Percentiles rank a stretch among this genome's conserved stretches.
Conservation (phyloP, 1,140 invertebrate genomes). For the Microvelia longipes region DNA sequence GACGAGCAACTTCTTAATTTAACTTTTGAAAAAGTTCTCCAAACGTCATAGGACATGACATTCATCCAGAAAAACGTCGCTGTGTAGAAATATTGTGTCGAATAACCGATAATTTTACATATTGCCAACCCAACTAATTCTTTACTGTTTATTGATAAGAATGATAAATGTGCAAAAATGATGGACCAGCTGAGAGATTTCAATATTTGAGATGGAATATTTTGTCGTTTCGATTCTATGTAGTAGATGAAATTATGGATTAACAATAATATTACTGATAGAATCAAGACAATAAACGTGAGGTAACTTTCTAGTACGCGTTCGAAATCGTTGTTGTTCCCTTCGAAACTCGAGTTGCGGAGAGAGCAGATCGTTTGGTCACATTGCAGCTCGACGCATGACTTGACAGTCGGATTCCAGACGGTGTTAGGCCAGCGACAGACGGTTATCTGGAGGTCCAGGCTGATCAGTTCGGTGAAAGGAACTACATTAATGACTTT, state of each 20-base stretch:
- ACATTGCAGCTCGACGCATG: neutral
- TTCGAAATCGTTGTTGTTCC: neutral
- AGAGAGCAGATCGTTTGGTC: too few species aligned
- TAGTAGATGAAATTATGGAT: neutral
- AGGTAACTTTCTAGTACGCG: constrained; percentile 8
- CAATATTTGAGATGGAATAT: constrained; percentile 8
- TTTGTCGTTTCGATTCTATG: neutral
- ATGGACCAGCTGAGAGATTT: neutral
- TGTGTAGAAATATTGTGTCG: constrained; percentile 19
- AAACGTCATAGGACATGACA: constrained; percentile 11
- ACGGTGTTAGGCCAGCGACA: constrained; percentile 6
- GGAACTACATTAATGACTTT: neutral
- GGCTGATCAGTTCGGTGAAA: constrained; percentile 5
- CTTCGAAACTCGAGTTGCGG: neutral
- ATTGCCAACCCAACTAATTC: neutral
- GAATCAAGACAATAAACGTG: neutral
- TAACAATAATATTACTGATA: constrained; percentile 1
- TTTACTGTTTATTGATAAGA: constrained; percentile 1
- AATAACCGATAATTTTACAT: neutral
- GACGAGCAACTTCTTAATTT: constrained; percentile 24
- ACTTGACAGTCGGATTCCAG: constrained; percentile 7
- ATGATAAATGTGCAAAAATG: neutral
- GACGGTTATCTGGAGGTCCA: constrained; percentile 1
- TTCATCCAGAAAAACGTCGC: constrained; percentile 14
- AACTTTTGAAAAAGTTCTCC: constrained; percentile 23